Base-by-base conservation (phyloP, 1,140 invertebrate species). In the Eumeta japonica region DNA sequence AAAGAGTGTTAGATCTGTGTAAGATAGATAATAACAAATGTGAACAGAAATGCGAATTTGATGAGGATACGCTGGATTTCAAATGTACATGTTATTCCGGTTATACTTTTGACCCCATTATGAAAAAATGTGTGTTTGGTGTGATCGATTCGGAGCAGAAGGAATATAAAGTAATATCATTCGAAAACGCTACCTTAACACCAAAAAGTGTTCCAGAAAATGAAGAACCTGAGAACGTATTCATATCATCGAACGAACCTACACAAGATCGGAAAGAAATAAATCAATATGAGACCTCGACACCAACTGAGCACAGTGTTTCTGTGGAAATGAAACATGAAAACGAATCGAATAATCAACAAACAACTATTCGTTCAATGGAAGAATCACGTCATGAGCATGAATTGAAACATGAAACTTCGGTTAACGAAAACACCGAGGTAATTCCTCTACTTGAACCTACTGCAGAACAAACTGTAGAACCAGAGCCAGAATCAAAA, bases 1-100 rank as follows among this genome's bases (percentile, higher is more conserved):
- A 66, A 31, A 65, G 64, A 37, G 70, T 90, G 11, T 47, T 83
- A 1, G 88, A 93, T 72, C 64, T 84, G 16, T 94, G 92, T 67
- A 81, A 86, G 55, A 78, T 82, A 28, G 78, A 84, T 45, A 88
- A 88, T 52, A 81, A 87, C 37, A 80, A 78, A 2, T 94, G 92
- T 56, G 81, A 87, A 39, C 81, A 90, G 59, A 72, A 79, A 5
- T 94, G 92, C 60, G 67, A 77, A 19, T 92, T 87, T 50, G 83
- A 90, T 56, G 82, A 84, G 45, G 48, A 47, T 2, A 59, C 56
- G 2, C 54, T 82, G 16, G 75, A 82, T 38, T 88, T 88, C 46
- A 58, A 62, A 2, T 94, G 91, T 58, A 77, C 61, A 5, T 94
- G 92, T 63, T 83, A 83, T n/a, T 45, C 62, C 34, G 68, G 74